Percentiles rank a stretch among this genome's conserved stretches.
phyloP scores from a whole-genome alignment of 2,888 invertebrate species.

The Monoplex corrugatus region DNA sequence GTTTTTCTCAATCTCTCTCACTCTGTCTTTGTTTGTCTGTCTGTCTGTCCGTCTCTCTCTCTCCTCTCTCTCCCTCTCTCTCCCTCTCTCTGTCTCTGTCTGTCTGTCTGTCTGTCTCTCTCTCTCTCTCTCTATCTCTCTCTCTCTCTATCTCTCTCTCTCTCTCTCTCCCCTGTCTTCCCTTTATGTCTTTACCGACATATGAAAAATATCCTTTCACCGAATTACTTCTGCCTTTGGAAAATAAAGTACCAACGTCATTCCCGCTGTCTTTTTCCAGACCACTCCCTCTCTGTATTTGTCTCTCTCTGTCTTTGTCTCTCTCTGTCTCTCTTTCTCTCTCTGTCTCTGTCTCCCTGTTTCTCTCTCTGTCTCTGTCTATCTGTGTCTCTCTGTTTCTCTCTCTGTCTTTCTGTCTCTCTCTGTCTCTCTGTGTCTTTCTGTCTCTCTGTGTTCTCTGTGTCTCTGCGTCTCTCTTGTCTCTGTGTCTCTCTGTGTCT shows the following conservation, averaged over 20 bases:
- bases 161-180: not conserved
- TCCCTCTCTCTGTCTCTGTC: too few species aligned
- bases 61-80: too few species aligned
- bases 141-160: not conserved
- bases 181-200: not conserved
- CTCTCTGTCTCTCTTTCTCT: too few species aligned
- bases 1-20: not conserved
- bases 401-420: not conserved
- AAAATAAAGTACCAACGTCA: too few species aligned
- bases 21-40: not conserved
- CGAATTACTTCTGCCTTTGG: too few species aligned
- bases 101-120: not conserved
- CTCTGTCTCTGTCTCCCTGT: not conserved
- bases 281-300: too few species aligned
- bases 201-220: too few species aligned
- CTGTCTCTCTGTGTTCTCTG: too few species aligned
- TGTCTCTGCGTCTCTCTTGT: too few species aligned
- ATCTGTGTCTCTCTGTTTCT: constrained; percentile 16
- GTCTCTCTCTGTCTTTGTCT: too few species aligned
- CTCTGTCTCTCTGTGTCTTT: not conserved
- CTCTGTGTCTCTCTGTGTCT: too few species aligned
- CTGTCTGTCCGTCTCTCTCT: not conserved
- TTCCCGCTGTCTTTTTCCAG: too few species aligned
- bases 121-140: not conserved
- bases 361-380: not conserved